Base-by-base conservation (phyloP, 2,888 invertebrate genomes). In the Ichneumon xanthorius region DNA sequence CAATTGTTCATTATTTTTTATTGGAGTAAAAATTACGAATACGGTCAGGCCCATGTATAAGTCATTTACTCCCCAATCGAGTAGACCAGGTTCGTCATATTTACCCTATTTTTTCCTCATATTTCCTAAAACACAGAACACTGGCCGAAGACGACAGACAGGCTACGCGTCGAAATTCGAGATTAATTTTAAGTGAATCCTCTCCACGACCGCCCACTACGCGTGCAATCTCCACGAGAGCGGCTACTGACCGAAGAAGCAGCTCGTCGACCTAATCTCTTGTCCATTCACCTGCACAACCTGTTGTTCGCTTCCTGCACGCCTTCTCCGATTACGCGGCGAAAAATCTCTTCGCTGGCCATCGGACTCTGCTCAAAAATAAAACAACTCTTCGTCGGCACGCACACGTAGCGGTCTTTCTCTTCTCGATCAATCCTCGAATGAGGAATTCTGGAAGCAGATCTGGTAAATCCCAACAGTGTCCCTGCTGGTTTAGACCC, bases 301-400 rank as follows among this genome's bases (percentile, higher is more conserved):
- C 88, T 90, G 88, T 86, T 86, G 63, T 65, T 67, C 73, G 84
- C 84, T 88, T 86, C 87, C 85, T 85, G 82, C 76, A 73, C 73
- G 79, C 82, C 85, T 85, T 88, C 91, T 90, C 91, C 84, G 79
- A 83, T 91, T 91, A 90, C 90, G 84, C 90, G 77, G 73, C 80
- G 77, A 80, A 84, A 84, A 84, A 84, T 80, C 77, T 50, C 67
- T 30, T 40, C 68, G 16, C 40, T 33, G 48, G 67, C 58, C 71
- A 80, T 84, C 77, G 50, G 65, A 45, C 19, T 65, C 50, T 53
- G 79, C 50, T 61, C 19, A 6, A 75, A 45, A 19, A 67, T 73
- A 16, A 65, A 63, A 50, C n/a, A 40, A 79, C 22, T 70, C 30
- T 55, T 30, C 67, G 16, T 19, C 19, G 63, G 40, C 50, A n/a